Conservation (phyloP, 1,140 invertebrate species). For the Macrobrachium rosenbergii region DNA sequence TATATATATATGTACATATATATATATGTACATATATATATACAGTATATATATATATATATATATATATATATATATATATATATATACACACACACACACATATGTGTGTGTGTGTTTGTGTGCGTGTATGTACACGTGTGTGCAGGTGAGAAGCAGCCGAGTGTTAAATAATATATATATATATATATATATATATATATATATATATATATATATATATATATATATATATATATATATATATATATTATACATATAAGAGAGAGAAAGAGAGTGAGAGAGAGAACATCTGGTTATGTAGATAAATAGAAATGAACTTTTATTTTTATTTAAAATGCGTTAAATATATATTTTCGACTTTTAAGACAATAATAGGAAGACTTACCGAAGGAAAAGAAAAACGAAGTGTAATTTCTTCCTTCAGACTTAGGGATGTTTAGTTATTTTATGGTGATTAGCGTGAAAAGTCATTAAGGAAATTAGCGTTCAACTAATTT, state of each 20-base stretch:
- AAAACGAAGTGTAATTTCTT: no score
- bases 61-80: conserved; percentile 18
- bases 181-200: no score
- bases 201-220: no score
- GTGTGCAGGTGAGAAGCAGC: neutral
- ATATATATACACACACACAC: conserved; percentile 1
- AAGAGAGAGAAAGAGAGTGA: neutral
- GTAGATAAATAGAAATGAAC: neutral
- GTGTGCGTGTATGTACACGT: conserved; percentile 5
- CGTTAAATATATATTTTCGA: neutral
- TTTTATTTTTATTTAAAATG: neutral
- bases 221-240: no score
- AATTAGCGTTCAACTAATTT: conserved; percentile 36
- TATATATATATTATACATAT: no score
- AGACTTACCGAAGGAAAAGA: neutral
- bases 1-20: conserved; percentile 25
- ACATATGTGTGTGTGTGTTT: conserved; percentile 12
- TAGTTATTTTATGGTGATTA: conserved; percentile 52
- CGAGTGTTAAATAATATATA: no score
- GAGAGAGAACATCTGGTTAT: neutral
- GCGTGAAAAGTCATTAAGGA: conserved; percentile 51
- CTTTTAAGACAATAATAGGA: neutral
- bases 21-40: conserved; percentile 21
- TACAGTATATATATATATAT: conserved; percentile 13
- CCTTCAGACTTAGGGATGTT: neutral